These are phyloP conservation scores for Pinna nobilis DNA, from an alignment of 1,140 invertebrate species.

Conservation along the genomic window DNA sequence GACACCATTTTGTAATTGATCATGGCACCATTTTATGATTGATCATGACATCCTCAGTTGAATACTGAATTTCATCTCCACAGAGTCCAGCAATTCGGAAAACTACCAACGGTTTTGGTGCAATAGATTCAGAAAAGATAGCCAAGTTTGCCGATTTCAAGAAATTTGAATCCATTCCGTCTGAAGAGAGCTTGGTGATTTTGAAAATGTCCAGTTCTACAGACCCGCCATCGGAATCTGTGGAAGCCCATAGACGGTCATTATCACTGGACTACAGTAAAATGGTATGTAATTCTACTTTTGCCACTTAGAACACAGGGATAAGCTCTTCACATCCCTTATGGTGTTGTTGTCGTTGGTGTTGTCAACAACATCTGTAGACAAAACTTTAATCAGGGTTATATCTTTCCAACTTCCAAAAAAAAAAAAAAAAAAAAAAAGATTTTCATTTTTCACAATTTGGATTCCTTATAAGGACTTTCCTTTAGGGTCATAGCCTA, in stretches of 20 bases:
- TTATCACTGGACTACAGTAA: constrained; percentile 42
- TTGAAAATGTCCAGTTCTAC: not conserved
- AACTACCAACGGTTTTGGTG: constrained; percentile 25
- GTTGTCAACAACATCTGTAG: not conserved
- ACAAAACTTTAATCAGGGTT: not conserved
- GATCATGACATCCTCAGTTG: too few species aligned
- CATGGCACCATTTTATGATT: too few species aligned
- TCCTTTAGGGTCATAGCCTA: too few species aligned
- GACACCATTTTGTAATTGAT: too few species aligned
- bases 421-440: not conserved
- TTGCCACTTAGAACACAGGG: not conserved
- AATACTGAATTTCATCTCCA: not conserved
- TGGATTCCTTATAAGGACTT: too few species aligned
- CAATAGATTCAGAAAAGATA: constrained; percentile 39
- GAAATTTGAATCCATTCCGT: constrained; percentile 48
- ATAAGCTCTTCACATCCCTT: not conserved
- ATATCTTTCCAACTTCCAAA: not conserved
- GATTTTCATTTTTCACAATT: too few species aligned
- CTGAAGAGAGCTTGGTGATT: constrained; percentile 39
- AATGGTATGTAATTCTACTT: constrained; percentile 24
- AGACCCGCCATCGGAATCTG: constrained; percentile 9
- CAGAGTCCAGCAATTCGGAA: constrained; percentile 35
- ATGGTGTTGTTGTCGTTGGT: not conserved
- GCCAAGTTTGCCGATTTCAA: constrained; percentile 40
- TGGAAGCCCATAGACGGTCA: constrained; percentile 24